Base-by-base conservation (phyloP, 2,888 invertebrate species). In the Listrodromus nycthemerus region DNA sequence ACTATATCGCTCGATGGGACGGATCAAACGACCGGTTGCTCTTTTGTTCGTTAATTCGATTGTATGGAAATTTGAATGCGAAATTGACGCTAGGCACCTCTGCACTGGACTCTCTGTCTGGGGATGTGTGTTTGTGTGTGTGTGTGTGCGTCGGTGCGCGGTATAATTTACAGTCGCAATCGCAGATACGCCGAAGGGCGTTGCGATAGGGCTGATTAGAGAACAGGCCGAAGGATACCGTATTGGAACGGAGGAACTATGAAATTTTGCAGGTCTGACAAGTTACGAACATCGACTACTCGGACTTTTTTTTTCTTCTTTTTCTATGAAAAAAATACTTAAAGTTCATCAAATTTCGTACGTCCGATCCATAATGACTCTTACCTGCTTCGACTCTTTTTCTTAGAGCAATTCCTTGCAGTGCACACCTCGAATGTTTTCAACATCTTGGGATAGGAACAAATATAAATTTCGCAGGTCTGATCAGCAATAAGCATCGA, bases 1-100 rank as follows among this genome's bases (percentile, higher is more conserved):
- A 74, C 79, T 80, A 77, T 80, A 85, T 80, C 82, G 79, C 77
- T 76, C 79, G 80, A 87, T 85, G 86, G 88, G 83, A 88, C 87
- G 88, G 92, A 92, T 92, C 92, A 92, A 92, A 92, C 92, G 92
- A 88, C 89, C 89, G 90, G 91, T 91, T 91, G 91, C 90, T 90
- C 89, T 89, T 88, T 88, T 88, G 89, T 87, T 88, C 85, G 88
- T 90, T 92, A 92, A 92, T 92, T 91, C 88, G 89, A 92, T 92
- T 91, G 91, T 89, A 87, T 84, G 77, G 86, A 90, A 92, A 92
- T 92, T 92, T 92, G 91, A 92, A 92, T 92, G 90, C 88, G 85
- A 92, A 92, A 92, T 92, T 89, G 86, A 87, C 86, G 83, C 86
- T 4, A 70, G 81, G 80, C 86, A 83, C 67, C 80, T 82, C 52